Evolutionary conservation across 2,113 vertebrate species (phyloP), one percentile per base, ranked within the genome.

Genomic region (Xenopus laevis): DNA sequence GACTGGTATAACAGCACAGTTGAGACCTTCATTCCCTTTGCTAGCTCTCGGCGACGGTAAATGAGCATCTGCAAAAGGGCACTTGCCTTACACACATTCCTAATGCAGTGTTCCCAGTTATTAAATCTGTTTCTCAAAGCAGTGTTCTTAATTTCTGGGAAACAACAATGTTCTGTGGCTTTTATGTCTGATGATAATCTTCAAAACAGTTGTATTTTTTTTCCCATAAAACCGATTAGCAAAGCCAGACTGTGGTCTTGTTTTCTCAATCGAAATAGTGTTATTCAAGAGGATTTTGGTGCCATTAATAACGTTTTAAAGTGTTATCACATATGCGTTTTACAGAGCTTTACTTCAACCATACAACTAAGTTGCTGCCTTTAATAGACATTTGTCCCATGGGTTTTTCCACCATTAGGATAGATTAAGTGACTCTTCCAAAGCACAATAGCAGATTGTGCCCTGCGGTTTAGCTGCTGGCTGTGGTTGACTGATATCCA

Each of bases 401-500:
- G 84, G 86, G 82, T 75, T 73, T 89, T 87, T 79, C 72, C 82
- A 89, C 93, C 92, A 93, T 95, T 95, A 94, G 89, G 85, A 84
- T 83, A 90, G 88, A 93, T 94, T 94, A 92, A 94, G 90, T 91
- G 90, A 88, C 84, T 90, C 83, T 86, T 91, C 87, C 83, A 86
- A 80, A 82, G 87, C 88, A 93, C 91, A 91, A 92, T 91, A 91
- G 88, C 87, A 87, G 89, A 88, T 89, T 87, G 88, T 87, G 87
- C 88, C 90, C 86, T 69, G 81, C 84, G 89, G 90, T 89, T 88
- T 87, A 82, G 85, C 85, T 86, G 84, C 84, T 86, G 87, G 91
- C 94, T 95, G 93, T 82, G 85, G 85, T 84, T 88, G 88, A 89
- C 88, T 92, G 95, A 95, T 96, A 95, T 83, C 85, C 86, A 89